Conservation (phyloP, 1,140 invertebrate genomes). For the Ceratina japonica region DNA sequence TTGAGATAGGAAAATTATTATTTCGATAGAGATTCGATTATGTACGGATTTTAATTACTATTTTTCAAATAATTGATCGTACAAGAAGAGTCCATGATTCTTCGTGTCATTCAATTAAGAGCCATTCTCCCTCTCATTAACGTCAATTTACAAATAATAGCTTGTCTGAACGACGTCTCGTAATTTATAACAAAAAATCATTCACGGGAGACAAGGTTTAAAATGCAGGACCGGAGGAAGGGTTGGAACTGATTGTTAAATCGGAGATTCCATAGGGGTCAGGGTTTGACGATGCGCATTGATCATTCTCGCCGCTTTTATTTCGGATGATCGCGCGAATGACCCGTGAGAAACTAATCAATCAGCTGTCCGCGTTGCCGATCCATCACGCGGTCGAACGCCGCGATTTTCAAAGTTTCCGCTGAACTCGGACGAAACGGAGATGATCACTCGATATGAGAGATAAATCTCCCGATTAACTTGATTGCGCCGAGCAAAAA, state of each 20-base stretch:
- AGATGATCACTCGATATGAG: not conserved
- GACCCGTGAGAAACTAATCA: slow-evolving; percentile 10
- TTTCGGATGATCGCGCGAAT: slow-evolving; percentile 21
- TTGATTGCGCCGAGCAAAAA: not conserved
- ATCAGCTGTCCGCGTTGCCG: slow-evolving; percentile 3
- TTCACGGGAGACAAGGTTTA: no score
- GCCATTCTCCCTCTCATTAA: no score
- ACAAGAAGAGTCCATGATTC: no score
- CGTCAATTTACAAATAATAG: no score
- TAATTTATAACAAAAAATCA: no score
- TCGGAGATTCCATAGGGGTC: not conserved
- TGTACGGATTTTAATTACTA: no score
- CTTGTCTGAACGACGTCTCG: no score
- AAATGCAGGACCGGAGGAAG: not conserved
- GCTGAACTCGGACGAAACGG: not conserved
- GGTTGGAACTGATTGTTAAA: slow-evolving; percentile 2
- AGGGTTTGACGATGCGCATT: slow-evolving; percentile 22
- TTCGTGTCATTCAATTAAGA: no score
- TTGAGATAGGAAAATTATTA: no score
- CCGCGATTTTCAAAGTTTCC: slow-evolving; percentile 20
- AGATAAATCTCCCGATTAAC: slow-evolving; percentile 16
- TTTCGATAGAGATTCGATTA: no score
- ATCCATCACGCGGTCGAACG: slow-evolving; percentile 19
- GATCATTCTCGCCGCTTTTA: slow-evolving; percentile 16
- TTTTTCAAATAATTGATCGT: no score